Evolutionary conservation across 2,113 vertebrate genomes (phyloP).

Genomic region (Sinocyclocheilus grahami): DNA sequence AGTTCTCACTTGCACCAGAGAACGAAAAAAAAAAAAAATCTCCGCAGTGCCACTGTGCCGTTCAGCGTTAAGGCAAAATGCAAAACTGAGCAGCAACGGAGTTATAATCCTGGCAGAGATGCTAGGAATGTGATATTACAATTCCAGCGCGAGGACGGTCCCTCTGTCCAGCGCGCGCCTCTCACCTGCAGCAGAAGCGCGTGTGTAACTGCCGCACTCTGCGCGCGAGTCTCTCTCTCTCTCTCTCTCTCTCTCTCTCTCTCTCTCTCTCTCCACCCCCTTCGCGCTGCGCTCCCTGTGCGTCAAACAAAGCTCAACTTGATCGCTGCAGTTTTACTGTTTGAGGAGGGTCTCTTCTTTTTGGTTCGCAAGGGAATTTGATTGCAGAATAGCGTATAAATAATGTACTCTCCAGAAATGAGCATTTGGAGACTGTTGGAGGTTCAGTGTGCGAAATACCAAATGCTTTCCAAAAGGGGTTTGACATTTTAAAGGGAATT

Average conservation of each 20-base stretch:
- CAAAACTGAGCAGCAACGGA: slow-evolving; percentile 27
- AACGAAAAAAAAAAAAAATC: slow-evolving; percentile 31
- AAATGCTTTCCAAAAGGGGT: not conserved
- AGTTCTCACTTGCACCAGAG: slow-evolving; percentile 55
- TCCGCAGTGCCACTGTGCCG: slow-evolving; percentile 43
- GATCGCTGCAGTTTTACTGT: slow-evolving; percentile 84
- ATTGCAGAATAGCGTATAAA: not conserved
- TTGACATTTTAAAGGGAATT: not conserved
- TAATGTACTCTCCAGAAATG: not conserved
- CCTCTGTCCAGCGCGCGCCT: slow-evolving; percentile 79
- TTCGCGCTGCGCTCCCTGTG: slow-evolving; percentile 73
- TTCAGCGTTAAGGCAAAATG: slow-evolving; percentile 9
- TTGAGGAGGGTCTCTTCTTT: slow-evolving; percentile 70
- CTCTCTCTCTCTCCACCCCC: slow-evolving; percentile 62
- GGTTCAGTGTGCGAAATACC: not conserved
- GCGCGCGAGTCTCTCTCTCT: slow-evolving; percentile 84
- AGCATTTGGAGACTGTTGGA: not conserved
- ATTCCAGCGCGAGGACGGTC: slow-evolving; percentile 57
- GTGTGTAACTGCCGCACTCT: slow-evolving; percentile 88
- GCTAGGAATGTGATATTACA: slow-evolving; percentile 46
- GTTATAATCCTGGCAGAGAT: slow-evolving; percentile 68
- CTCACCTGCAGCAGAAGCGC: slow-evolving; percentile 92
- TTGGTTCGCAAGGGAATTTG: slow-evolving; percentile 21
- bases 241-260: slow-evolving; percentile 57
- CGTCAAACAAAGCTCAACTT: slow-evolving; percentile 84